Evolutionary conservation across 2,113 vertebrate genomes (phyloP), one percentile per base, ranked within the genome.

Genomic region (Antigone vipio): DNA sequence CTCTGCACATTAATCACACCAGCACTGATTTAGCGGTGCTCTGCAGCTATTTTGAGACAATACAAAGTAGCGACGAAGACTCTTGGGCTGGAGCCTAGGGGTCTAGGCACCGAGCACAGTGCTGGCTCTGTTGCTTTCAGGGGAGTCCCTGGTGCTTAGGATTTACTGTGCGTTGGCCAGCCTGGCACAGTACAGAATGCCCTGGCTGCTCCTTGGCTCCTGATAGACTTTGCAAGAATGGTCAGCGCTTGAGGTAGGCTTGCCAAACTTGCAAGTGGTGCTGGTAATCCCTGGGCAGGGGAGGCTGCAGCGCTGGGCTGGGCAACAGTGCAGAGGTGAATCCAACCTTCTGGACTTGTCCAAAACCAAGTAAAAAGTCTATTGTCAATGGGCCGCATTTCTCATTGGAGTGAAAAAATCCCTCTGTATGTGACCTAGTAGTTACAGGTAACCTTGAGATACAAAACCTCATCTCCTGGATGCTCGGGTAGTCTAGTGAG

Each of bases 41-140:
- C 82, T 88, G 69, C 35, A 69, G 55, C 85, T 88, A 66, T 96
- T 95, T 74, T 76, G 71, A 68, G 89, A 73, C 59, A 73, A 84
- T 66, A 34, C 16, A 5, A 86, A 67, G 77, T 17, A 19, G 14
- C 40, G 83, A 26, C 3, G 32, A 69, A 89, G 69, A 34, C 11
- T 74, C 66, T 73, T 87, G 77, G 86, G 89, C 84, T 73, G 12
- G 32, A 76, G 86, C 74, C 60, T 47, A 34, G 80, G 52, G 80
- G 17, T 77, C 44, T 56, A 71, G 56, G 68, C 66, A 52, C 16
- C 0, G 15, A 87, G 62, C 76, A 82, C 66, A 68, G 89, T 89
- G 76, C 83, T 91, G 88, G 76, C 88, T 81, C 68, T 89, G 80
- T 42, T 96, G 74, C 76, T 89, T 92, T 58, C 9, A 2, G 45